Evolutionary conservation across 1,140 invertebrate species (phyloP), one percentile per base, ranked within the genome.

Genomic region (Heliconius hermathena): DNA sequence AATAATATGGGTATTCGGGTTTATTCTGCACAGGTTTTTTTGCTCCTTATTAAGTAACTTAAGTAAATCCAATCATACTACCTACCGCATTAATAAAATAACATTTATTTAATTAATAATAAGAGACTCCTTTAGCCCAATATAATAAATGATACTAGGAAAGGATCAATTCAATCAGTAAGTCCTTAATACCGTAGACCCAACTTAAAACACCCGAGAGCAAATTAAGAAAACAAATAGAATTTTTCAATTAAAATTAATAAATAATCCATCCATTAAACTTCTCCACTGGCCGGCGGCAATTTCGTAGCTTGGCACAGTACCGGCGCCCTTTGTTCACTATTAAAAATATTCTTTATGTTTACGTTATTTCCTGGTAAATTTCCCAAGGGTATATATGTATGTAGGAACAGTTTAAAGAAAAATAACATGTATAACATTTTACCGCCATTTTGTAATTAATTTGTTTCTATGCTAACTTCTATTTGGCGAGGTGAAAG

Each of bases 251-350:
- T 66, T 66, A 13, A 66, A 66, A 66, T 66, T 29, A 29, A 66
- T 66, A 66, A 66, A 66, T 66, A 66, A 66, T 26, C 26, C 26
- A 66, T 26, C 26, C 26, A 66, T 66, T 26, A 22, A 29, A 29
- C 22, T 26, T 66, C 26, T 26, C 26, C 60, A 18, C 26, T 66
- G 60, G 72, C 72, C 36, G 38, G 20, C 29, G 36, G 49, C 33
- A 74, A 57, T 74, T 60, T 74, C 57, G 52, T 54, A 74, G 26
- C 73, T 74, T 6, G 73, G 29, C n/a, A 74, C 73, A 36, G n/a
- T 54, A 74, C 60, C 52, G 52, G 54, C 52, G 16, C 41, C 9
- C 46, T 74, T 36, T 74, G 49, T 57, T 74, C 60, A 57, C 52
- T 52, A 38, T 74, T 57, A 74, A 54, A 73, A 60, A 26, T 74